Evolutionary conservation across 2,888 invertebrate species (phyloP).

Genomic region (Pterostichus madidus): DNA sequence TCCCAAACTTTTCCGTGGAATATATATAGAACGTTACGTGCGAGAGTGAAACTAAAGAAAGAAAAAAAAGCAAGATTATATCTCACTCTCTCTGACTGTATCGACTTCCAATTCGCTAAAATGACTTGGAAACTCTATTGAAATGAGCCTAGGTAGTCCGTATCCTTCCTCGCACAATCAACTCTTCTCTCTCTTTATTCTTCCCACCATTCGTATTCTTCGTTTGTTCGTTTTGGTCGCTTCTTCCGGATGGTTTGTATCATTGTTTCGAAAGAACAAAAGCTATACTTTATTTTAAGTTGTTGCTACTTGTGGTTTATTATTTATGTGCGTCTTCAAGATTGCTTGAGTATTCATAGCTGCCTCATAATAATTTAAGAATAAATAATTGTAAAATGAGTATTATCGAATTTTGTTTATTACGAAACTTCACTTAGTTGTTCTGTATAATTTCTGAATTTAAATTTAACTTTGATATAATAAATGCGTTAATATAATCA

Average conservation of each 20-base stretch:
- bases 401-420: constrained; percentile 23
- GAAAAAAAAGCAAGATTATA: background rate
- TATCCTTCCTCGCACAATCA: constrained; percentile 53
- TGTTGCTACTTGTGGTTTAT: constrained; percentile 38
- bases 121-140: constrained; percentile 66
- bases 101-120: constrained; percentile 66
- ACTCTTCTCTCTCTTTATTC: constrained; percentile 42
- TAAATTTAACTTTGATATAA: too few species aligned
- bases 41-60: constrained; percentile 35
- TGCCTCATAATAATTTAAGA: constrained; percentile 31
- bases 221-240: constrained; percentile 48
- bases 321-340: constrained; percentile 5
- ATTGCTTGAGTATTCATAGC: constrained; percentile 11
- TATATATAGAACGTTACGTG: constrained; percentile 17
- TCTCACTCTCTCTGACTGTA: constrained; percentile 43
- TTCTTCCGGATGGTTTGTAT: constrained; percentile 21
- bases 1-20: constrained; percentile 14
- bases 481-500: too few species aligned
- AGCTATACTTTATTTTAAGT: constrained; percentile 42
- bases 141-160: constrained; percentile 62
- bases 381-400: constrained; percentile 16
- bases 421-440: background rate
- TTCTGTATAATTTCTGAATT: constrained; percentile 1
- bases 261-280: constrained; percentile 44
- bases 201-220: constrained; percentile 33